phyloP scores from a whole-genome alignment of 2,888 invertebrate species.

The Lydus trimaculatus region DNA sequence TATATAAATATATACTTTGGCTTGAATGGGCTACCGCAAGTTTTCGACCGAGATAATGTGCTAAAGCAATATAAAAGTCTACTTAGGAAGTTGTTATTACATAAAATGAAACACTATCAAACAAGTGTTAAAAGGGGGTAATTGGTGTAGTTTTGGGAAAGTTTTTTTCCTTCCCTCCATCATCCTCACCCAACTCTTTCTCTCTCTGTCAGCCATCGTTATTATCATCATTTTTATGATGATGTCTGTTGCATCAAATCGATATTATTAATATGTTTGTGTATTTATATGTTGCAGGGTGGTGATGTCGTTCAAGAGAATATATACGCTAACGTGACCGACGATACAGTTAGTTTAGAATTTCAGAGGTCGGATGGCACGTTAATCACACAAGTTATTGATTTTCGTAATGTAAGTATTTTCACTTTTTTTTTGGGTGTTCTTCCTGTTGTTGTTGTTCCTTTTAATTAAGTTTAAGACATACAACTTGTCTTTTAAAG shows the following conservation, averaged over 20 bases:
- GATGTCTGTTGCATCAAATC: slow-evolving; percentile 11
- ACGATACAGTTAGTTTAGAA: slow-evolving; percentile 88
- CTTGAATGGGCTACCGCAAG: slow-evolving; percentile 18
- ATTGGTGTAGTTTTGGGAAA: slow-evolving; percentile 31
- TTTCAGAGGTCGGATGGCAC: slow-evolving; percentile 93
- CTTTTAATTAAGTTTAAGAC: neutral
- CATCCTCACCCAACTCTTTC: neutral
- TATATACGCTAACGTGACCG: slow-evolving; percentile 88
- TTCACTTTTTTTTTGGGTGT: neutral
- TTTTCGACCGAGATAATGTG: slow-evolving; percentile 35
- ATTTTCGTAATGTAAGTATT: slow-evolving; percentile 88
- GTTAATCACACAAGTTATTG: slow-evolving; percentile 89
- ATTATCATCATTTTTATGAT: neutral
- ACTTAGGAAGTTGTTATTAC: slow-evolving; percentile 40
- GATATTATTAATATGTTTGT: slow-evolving; percentile 15
- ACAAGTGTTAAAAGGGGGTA: slow-evolving; percentile 37
- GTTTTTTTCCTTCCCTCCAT: slow-evolving; percentile 15
- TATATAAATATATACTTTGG: slow-evolving; percentile 7
- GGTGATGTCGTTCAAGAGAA: slow-evolving; percentile 94
- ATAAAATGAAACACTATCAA: slow-evolving; percentile 38
- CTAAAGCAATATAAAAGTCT: slow-evolving; percentile 38
- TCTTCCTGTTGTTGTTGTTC: no score
- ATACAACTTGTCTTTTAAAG: no score
- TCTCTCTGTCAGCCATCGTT: neutral
- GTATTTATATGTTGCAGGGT: slow-evolving; percentile 68